A percentile compares a stretch with the other conserved stretches of the same genome.
Conservation (phyloP, 2,888 invertebrate genomes). For the Silvanus unidentatus region DNA sequence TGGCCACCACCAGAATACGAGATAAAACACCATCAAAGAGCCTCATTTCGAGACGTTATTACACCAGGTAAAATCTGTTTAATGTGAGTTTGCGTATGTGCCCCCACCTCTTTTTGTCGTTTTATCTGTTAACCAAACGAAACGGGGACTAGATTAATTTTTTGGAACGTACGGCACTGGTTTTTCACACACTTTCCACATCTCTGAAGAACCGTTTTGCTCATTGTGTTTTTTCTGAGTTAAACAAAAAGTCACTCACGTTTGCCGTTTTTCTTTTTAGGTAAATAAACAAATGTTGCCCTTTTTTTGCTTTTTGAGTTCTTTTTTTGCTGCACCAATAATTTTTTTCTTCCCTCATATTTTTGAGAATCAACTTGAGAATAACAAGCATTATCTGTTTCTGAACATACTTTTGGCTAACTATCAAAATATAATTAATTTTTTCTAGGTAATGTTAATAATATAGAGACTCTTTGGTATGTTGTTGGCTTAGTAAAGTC, state of each 20-base stretch:
- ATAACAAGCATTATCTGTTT: no score
- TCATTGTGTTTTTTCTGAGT: no score
- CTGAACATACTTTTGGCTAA: constrained; percentile 1
- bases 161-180: constrained; percentile 9
- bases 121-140: neutral
- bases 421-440: constrained; percentile 5
- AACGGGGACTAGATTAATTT: neutral
- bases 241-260: no score
- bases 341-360: no score
- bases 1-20: constrained; percentile 37
- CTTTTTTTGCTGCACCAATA: no score
- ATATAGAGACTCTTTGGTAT: neutral
- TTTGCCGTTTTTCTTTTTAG: no score
- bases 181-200: no score
- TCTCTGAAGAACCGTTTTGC: no score
- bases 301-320: no score
- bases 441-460: neutral
- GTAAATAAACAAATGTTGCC: no score
- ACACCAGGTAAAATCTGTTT: constrained; percentile 35
- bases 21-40: constrained; percentile 26
- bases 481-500: constrained; percentile 3
- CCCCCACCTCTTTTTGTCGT: constrained; percentile 12
- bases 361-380: no score
- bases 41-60: constrained; percentile 39
- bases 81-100: constrained; percentile 25